Evolutionary conservation across 2,797 vertebrate genomes (phyloP).

Genomic region (Thamnophis elegans): DNA sequence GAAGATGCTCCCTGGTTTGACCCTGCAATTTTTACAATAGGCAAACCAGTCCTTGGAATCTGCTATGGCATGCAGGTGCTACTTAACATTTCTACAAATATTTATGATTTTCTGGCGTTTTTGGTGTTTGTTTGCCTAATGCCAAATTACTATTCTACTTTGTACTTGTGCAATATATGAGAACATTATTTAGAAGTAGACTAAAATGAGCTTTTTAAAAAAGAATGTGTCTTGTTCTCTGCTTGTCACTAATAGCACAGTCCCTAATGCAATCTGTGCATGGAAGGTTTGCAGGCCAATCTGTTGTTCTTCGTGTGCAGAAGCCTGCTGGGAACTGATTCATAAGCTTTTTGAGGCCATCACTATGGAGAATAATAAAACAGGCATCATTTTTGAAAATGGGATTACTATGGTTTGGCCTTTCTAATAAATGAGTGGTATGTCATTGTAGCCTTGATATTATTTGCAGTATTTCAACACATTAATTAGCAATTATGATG

Average conservation of each 20-base stretch:
- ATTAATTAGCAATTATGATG: background rate
- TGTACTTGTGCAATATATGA: background rate
- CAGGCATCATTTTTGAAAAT: background rate
- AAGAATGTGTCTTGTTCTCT: background rate
- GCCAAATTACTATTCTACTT: background rate
- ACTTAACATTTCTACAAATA: background rate
- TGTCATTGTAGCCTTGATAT: background rate
- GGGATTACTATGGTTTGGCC: background rate
- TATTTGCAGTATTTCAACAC: background rate
- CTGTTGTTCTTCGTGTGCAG: background rate
- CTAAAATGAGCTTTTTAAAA: background rate
- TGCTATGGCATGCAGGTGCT: slow-evolving; percentile 99
- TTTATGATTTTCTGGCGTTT: background rate
- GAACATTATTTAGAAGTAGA: background rate
- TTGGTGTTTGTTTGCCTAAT: background rate
- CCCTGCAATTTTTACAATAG: slow-evolving; percentile 96
- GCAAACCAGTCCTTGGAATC: slow-evolving; percentile 95
- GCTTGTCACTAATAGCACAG: background rate
- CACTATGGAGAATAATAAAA: background rate
- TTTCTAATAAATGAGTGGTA: background rate
- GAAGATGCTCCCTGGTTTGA: slow-evolving; percentile 98
- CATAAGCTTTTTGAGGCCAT: background rate
- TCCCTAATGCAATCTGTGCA: background rate
- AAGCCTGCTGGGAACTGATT: background rate
- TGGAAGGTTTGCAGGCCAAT: background rate